A percentile compares a stretch with the other conserved stretches of the same genome.
phyloP scores from a whole-genome alignment of 92 coral and sea anemone genomes.

The Montipora capitata region DNA sequence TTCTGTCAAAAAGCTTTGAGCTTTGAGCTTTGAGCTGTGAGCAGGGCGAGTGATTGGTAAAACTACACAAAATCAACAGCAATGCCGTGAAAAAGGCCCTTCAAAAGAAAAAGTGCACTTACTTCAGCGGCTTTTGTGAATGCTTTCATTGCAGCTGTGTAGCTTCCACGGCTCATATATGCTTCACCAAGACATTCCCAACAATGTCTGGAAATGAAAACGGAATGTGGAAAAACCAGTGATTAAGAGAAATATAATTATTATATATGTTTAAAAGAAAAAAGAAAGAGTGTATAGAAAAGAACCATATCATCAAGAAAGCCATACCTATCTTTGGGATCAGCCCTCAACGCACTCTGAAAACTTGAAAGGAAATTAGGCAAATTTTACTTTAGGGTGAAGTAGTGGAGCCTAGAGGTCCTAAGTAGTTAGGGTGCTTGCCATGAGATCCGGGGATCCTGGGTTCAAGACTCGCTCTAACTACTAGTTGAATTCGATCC shows the following conservation, averaged over 20 bases:
- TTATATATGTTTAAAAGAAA: too few species aligned
- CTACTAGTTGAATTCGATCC: too few species aligned
- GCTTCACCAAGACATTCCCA: conserved; percentile 99
- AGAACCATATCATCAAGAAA: not conserved
- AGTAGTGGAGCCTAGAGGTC: too few species aligned
- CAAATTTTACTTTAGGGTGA: not conserved
- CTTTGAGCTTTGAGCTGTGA: too few species aligned
- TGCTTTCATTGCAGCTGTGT: conserved; percentile 92
- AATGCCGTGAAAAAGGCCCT: too few species aligned
- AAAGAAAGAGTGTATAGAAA: not conserved
- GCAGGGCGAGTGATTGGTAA: too few species aligned
- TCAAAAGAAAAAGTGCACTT: not conserved
- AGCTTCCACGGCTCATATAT: conserved; percentile 98
- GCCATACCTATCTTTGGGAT: conserved; percentile 88
- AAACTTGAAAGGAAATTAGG: conserved; percentile 72
- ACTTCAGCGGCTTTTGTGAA: conserved; percentile 94
- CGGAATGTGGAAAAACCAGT: not conserved
- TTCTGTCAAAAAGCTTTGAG: too few species aligned
- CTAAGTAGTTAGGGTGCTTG: too few species aligned
- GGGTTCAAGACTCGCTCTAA: too few species aligned
- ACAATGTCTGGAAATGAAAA: conserved; percentile 70
- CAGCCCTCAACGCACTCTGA: conserved; percentile 94
- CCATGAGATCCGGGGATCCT: too few species aligned
- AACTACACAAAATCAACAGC: too few species aligned
- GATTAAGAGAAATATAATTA: not conserved